Base-by-base conservation (phyloP, 2,797 vertebrate species). In the Acrossocheilus fasciatus region DNA sequence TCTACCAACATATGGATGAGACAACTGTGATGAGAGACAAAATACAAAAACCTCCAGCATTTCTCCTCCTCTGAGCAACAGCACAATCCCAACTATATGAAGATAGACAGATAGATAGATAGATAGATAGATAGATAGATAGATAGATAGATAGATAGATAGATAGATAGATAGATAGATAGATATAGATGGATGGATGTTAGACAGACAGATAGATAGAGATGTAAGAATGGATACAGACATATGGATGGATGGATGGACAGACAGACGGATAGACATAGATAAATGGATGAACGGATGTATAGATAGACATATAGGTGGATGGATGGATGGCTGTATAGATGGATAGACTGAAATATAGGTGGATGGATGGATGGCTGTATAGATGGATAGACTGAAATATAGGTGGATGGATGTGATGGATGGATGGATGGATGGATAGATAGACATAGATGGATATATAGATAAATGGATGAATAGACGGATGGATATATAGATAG, bases 1-100 rank as follows among this genome's bases (percentile, higher is more conserved):
- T 93, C 43, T 50, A 30, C 11, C 79, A 92, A 90, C 93, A 92
- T 93, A 91, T 93, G 86, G 90, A 76, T 77, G 89, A 68, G 85
- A 81, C 6, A 76, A 82, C 34, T 77, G 64, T 34, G 11, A 23
- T 34, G 78, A 66, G 1, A 54, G 30, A 81, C 36, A 18, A 77
- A 86, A 39, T 72, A 23, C 9, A 10, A 41, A 59, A 66, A 36
- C 10, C 39, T 74, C 47, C 34, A 83, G n/a, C n/a, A 59, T 30
- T 74, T 43, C 23, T 45, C 17, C 26, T 18, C 5, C 5, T 23
- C 0, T 15, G 41, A 47, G 20, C 45, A 47, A 20, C 9, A 17
- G 2, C 26, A 75, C 45, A 50, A 10, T 34, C 45, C 18, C 45
- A 50, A 30, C 26, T 73, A 17, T 9, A 74, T 8, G 3, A 72